Base-by-base conservation (phyloP, 2,797 vertebrate species). In the Mallotus villosus region DNA sequence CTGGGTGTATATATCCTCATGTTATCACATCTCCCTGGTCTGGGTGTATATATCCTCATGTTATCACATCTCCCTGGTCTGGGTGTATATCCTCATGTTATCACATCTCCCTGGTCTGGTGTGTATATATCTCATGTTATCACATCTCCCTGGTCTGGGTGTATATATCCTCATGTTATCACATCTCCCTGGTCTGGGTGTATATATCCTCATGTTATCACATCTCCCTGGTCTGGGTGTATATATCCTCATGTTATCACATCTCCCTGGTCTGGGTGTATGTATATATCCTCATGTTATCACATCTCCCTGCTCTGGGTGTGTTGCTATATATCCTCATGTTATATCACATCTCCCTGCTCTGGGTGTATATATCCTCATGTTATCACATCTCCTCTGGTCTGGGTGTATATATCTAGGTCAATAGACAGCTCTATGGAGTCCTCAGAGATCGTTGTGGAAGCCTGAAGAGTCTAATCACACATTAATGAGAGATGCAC, bases 401-500 rank as follows among this genome's bases (percentile, higher is more conserved):
- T n/a, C 3, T n/a, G 57, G 8, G 57, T n/a, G 51, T 16, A 1
- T 14, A 14, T 4, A 57, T 21, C 22, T 22, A 16, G 3, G 58
- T 57, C 62, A 4, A 11, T 11, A 41, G 37, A 41, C 8, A 9
- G 11, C 37, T 41, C 37, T 41, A 9, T 12, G 11, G 37, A 9
- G 1, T 7, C 11, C 34, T 34, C 34, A 34, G 34, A 34, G 34
- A 6, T 9, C 8, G 11, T 11, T 41, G 12, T 9, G 8, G 37
- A 41, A 41, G 8, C 11, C 37, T 41, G 37, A 41, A 41, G 9
- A 41, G 37, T 17, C 4, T 41, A n/a, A 19, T 37, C 21, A 64
- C n/a, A 64, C 49, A 73, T 16, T 67, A 25, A 76, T 63, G 61
- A 71, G 46, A 69, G 17, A 64, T 9, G 17, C 27, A 32, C 29